Evolutionary conservation across 2,888 invertebrate species (phyloP).

Genomic region (Deroplatys truncata): DNA sequence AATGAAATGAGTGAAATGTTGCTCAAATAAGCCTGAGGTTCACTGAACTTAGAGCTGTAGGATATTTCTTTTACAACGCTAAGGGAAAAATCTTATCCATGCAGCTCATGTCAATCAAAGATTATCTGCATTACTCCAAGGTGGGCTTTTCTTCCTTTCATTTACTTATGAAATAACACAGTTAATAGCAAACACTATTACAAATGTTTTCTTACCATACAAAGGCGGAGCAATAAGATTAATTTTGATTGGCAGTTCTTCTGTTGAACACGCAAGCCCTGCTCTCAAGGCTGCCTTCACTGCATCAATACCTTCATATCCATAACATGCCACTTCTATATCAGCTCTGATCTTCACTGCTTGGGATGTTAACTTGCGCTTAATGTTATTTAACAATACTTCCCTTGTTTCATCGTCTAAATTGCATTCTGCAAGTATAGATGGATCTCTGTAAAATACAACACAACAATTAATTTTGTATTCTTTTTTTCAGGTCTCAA

Average conservation of each 20-base stretch:
- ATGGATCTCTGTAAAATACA: constrained; percentile 71
- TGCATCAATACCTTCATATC: constrained; percentile 98
- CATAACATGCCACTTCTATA: constrained; percentile 91
- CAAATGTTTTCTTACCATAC: constrained; percentile 57
- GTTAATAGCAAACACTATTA: too few species aligned
- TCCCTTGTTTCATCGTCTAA: constrained; percentile 89
- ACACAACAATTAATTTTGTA: not conserved
- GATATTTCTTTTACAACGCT: too few species aligned
- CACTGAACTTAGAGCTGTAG: too few species aligned
- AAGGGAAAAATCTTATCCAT: too few species aligned
- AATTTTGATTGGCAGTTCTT: constrained; percentile 94
- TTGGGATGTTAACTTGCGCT: constrained; percentile 93
- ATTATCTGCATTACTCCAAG: too few species aligned
- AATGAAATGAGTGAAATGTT: too few species aligned
- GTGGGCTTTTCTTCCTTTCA: too few species aligned
- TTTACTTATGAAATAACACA: too few species aligned
- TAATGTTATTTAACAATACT: constrained; percentile 89
- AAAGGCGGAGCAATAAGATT: constrained; percentile 98
- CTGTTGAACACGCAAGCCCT: constrained; percentile 86
- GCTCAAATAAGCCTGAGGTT: too few species aligned
- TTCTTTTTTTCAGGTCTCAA: constrained; percentile 12
- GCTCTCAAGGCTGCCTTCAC: constrained; percentile 88
- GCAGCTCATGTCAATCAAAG: too few species aligned
- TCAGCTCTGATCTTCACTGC: constrained; percentile 93
- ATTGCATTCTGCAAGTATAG: constrained; percentile 92